A percentile compares a stretch with the other conserved stretches of the same genome.
These are phyloP conservation scores for Silurus glanis DNA, from an alignment of 2,113 vertebrate genomes.

Conservation along the genomic window DNA sequence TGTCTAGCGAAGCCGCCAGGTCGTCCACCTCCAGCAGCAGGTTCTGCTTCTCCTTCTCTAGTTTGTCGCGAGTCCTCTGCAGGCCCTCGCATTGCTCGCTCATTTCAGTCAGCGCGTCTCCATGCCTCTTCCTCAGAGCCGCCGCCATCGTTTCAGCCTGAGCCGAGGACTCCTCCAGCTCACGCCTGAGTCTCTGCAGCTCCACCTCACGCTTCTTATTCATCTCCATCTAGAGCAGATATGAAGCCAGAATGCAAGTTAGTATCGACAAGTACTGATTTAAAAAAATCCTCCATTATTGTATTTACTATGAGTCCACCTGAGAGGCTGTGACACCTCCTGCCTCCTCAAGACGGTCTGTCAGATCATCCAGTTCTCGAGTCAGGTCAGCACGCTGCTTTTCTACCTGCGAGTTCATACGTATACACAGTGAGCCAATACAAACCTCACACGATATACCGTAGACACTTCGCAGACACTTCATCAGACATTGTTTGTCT, in stretches of 20 bases:
- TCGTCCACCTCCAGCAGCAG: slow-evolving; percentile 77
- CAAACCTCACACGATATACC: background rate
- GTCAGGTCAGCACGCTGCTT: slow-evolving; percentile 77
- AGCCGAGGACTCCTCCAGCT: slow-evolving; percentile 73
- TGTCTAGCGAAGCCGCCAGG: slow-evolving; percentile 68
- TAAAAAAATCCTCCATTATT: background rate
- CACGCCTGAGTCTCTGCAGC: slow-evolving; percentile 72
- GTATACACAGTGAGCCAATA: background rate
- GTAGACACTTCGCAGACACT: background rate
- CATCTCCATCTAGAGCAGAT: slow-evolving; percentile 70
- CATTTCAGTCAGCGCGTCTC: slow-evolving; percentile 69
- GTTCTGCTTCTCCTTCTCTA: slow-evolving; percentile 80
- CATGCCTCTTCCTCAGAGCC: slow-evolving; percentile 71
- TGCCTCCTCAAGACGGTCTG: slow-evolving; percentile 77
- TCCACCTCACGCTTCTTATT: slow-evolving; percentile 79
- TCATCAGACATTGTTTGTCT: background rate
- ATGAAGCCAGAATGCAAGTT: background rate
- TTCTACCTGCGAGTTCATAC: slow-evolving; percentile 64
- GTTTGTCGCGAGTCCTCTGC: slow-evolving; percentile 73
- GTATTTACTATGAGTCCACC: slow-evolving; percentile 52
- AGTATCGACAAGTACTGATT: background rate
- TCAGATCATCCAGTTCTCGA: slow-evolving; percentile 76
- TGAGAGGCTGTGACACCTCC: slow-evolving; percentile 76
- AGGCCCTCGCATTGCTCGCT: slow-evolving; percentile 75
- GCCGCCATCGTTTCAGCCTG: slow-evolving; percentile 70